Evolutionary conservation across 2,888 invertebrate species (phyloP).

Genomic region (Crocallis elinguaria): DNA sequence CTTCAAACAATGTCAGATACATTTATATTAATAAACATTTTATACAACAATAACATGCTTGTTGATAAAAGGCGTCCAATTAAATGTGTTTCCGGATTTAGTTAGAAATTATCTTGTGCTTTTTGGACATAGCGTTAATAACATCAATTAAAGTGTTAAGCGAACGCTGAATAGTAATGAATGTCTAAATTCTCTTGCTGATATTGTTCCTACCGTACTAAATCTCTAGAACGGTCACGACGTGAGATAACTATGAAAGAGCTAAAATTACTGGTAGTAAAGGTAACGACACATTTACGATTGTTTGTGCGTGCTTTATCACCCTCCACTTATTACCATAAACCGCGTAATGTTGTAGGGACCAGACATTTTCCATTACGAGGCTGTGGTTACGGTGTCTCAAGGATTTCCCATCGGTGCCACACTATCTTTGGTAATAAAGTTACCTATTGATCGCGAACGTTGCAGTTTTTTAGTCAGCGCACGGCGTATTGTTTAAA

Average conservation of each 20-base stretch:
- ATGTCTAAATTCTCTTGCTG: conserved; percentile 38
- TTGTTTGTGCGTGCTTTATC: conserved; percentile 75
- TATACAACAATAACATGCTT: conserved; percentile 4
- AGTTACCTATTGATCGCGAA: conserved; percentile 21
- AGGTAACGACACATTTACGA: conserved; percentile 61
- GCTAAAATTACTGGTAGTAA: conserved; percentile 40
- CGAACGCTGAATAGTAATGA: conserved; percentile 31
- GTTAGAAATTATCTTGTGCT: conserved; percentile 12
- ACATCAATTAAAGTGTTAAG: conserved; percentile 18
- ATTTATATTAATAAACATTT: background rate
- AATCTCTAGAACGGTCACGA: conserved; percentile 43
- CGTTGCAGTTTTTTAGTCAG: conserved; percentile 3
- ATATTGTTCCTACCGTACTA: conserved; percentile 38
- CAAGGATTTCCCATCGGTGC: conserved; percentile 43
- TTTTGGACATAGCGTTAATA: conserved; percentile 11
- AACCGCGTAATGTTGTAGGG: conserved; percentile 59
- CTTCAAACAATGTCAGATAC: no score
- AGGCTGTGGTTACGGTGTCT: conserved; percentile 42
- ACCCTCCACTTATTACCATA: conserved; percentile 61
- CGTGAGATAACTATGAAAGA: conserved; percentile 56
- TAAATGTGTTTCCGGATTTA: conserved; percentile 26
- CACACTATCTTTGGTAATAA: conserved; percentile 24
- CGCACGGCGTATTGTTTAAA: background rate
- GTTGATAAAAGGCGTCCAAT: conserved; percentile 14
- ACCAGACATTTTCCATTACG: conserved; percentile 56